A percentile compares a stretch with the other conserved stretches of the same genome.
Evolutionary conservation across 2,113 vertebrate species (phyloP).

Genomic region (Dasyornis broadbenti): DNA sequence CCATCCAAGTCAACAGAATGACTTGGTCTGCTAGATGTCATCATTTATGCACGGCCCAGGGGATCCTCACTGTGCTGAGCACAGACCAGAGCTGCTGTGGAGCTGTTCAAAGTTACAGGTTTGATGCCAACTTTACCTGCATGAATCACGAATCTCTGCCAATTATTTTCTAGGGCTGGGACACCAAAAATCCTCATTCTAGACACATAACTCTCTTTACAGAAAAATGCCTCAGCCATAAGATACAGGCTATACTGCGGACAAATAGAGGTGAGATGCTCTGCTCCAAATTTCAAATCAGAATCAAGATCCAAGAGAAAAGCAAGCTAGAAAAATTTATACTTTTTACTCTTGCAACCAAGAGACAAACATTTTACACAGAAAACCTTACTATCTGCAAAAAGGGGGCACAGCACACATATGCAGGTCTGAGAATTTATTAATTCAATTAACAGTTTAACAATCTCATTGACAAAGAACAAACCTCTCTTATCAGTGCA

Average conservation of each 20-base stretch:
- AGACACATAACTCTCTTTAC: background rate
- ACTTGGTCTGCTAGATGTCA: background rate
- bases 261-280: background rate
- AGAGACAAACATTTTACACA: background rate
- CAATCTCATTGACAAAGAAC: background rate
- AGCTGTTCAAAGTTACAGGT: background rate
- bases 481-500: background rate
- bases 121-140: background rate
- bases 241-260: background rate
- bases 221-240: background rate
- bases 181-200: background rate
- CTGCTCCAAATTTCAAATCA: background rate
- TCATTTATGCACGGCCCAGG: background rate
- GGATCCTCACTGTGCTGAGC: rapidly evolving
- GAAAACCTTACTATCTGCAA: background rate
- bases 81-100: background rate
- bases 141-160: background rate
- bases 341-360: background rate
- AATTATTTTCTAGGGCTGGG: background rate
- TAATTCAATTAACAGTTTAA: background rate
- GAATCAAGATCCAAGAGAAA: background rate
- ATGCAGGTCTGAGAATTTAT: background rate
- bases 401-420: background rate
- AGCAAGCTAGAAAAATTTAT: background rate
- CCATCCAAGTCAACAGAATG: background rate